These are phyloP conservation scores for Tupaia tana DNA, from an alignment of 2,113 vertebrate species.

Conservation along the genomic window DNA sequence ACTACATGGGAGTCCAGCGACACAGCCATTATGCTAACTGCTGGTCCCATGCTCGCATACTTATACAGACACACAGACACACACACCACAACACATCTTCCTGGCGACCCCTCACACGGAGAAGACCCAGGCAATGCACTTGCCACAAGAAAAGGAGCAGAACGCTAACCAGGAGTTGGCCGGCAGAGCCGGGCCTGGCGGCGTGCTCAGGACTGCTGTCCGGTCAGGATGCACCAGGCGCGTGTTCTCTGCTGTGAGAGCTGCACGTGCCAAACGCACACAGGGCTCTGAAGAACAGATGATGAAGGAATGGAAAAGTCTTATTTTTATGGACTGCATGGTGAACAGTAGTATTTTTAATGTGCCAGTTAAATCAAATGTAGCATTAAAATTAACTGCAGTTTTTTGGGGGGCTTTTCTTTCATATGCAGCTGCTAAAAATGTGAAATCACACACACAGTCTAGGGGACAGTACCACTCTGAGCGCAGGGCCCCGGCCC, in stretches of 20 bases:
- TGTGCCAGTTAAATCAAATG: background rate
- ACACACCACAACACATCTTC: background rate
- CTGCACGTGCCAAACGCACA: too few species aligned
- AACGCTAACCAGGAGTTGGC: background rate
- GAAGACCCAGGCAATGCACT: background rate
- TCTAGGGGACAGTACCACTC: too few species aligned
- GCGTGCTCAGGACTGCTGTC: background rate
- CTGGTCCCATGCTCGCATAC: background rate
- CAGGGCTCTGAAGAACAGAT: accelerated
- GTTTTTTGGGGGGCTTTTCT: background rate
- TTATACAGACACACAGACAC: background rate
- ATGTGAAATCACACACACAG: background rate
- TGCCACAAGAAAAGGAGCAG: background rate
- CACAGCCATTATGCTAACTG: too few species aligned
- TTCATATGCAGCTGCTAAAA: background rate
- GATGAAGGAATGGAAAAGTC: background rate
- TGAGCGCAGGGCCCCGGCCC: too few species aligned
- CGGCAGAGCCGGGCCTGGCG: background rate
- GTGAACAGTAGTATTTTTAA: background rate
- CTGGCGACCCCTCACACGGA: background rate
- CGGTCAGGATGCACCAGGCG: background rate
- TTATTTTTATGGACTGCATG: background rate
- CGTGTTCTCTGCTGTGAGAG: too few species aligned
- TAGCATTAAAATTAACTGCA: background rate
- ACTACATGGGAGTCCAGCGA: too few species aligned